Percentiles rank a stretch among this genome's conserved stretches.
phyloP scores from a whole-genome alignment of 2,888 invertebrate species.

The Andrena chrysosceles region DNA sequence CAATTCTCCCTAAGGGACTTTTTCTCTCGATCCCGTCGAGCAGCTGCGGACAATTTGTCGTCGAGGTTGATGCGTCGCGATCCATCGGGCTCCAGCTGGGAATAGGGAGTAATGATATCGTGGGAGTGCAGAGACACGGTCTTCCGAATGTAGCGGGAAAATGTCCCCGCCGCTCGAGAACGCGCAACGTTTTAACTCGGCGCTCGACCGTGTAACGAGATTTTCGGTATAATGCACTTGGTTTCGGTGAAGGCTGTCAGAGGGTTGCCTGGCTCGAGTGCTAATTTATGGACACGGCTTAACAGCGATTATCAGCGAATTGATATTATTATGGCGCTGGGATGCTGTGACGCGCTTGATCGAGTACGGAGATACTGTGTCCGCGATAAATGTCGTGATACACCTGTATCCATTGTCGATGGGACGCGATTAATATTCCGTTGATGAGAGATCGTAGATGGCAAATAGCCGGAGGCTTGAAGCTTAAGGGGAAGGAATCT shows the following conservation, averaged over 20 bases:
- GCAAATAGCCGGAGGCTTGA: background rate
- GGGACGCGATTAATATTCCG: slow-evolving; percentile 22
- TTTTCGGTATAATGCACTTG: slow-evolving; percentile 43
- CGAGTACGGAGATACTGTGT: slow-evolving; percentile 33
- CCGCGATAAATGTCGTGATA: slow-evolving; percentile 19
- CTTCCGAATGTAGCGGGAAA: slow-evolving; percentile 29
- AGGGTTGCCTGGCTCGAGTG: slow-evolving; percentile 36
- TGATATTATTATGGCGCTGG: slow-evolving; percentile 53
- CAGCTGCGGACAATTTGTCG: background rate
- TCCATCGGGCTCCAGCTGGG: slow-evolving; percentile 49
- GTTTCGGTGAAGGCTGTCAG: slow-evolving; percentile 56
- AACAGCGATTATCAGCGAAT: slow-evolving; percentile 66
- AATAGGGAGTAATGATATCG: slow-evolving; percentile 55
- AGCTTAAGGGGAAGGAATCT: slow-evolving; percentile 12
- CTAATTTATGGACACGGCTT: slow-evolving; percentile 70
- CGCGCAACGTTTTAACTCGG: slow-evolving; percentile 28
- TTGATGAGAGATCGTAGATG: slow-evolving; percentile 3
- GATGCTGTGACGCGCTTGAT: slow-evolving; percentile 62
- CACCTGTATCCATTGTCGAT: slow-evolving; percentile 4
- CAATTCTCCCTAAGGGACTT: background rate
- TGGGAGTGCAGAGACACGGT: slow-evolving; percentile 39
- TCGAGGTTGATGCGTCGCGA: slow-evolving; percentile 35
- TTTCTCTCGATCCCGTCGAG: background rate
- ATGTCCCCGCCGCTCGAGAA: slow-evolving; percentile 13
- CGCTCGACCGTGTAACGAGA: slow-evolving; percentile 44